Base-by-base conservation (phyloP, 2,113 vertebrate genomes). In the Anguilla rostrata region DNA sequence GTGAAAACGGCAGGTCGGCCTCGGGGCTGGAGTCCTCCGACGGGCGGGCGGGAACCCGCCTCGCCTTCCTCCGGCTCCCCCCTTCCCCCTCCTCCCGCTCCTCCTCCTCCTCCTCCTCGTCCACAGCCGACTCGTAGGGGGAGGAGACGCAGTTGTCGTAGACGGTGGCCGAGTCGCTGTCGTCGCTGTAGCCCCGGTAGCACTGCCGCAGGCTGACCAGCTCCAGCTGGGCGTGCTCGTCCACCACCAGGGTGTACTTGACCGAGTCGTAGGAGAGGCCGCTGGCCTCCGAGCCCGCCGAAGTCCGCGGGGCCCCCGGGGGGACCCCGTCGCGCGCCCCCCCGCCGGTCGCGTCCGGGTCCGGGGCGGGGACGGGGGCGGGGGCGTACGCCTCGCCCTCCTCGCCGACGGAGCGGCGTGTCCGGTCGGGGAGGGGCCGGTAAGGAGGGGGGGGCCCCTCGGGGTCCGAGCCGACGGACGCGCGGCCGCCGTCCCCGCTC, bases 191-290 rank as follows among this genome's bases (percentile, higher is more conserved):
- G 88, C 97, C 97, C 0, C 96, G 96, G 85, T 98, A 99, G 94
- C 98, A 99, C 3, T 98, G 97, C 85, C 96, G 95, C 87, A 99
- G 96, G 92, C 98, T 99, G 91, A 99, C 97, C 83, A 99, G 94
- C 90, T 99, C 98, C 43, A 99, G 94, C 95, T 99, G 97, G 14
- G 97, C 95, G 0, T 99, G 96, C 91, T 99, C 98, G 0, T 99
- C 98, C 92, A 99, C 98, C 94, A 99, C 98, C 87, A 99, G 92
- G 0, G 98, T 99, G 93, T 99, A 99, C 90, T 99, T 99, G 88
- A 99, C 98, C 0, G 98, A 98, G 94, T 99, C 98, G 14, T 99
- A 99, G 0, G 97, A 97, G 40, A 99, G 95, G 43, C 97, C 98
- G 0, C 97, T 99, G 89, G 97, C 97, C 91, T 99, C 98, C 0